Evolutionary conservation across 2,888 invertebrate species (phyloP).

Genomic region (Serrognathus titanus): DNA sequence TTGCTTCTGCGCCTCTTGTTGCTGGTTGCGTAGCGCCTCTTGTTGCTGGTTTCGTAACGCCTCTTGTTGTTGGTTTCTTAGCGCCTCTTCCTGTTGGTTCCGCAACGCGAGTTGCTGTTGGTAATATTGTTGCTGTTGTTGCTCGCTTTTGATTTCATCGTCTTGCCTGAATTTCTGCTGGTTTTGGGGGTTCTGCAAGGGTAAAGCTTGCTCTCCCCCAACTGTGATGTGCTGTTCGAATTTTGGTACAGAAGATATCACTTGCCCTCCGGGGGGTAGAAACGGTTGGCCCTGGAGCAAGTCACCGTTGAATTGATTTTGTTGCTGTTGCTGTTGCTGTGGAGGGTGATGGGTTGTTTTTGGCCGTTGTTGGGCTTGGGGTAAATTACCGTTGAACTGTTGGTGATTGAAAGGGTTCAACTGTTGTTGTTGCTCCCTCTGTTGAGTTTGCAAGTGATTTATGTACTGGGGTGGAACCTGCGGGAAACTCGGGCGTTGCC

Average conservation of each 20-base stretch:
- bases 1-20: constrained; percentile 15
- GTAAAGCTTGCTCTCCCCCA: constrained; percentile 34
- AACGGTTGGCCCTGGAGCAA: constrained; percentile 23
- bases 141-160: not conserved
- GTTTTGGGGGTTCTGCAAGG: constrained; percentile 24
- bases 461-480: constrained; percentile 35
- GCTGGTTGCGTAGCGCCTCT: constrained; percentile 2
- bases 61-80: constrained; percentile 24
- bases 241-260: constrained; percentile 73
- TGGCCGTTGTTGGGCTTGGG: constrained; percentile 16
- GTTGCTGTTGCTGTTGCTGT: constrained; percentile 29
- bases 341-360: constrained; percentile 33
- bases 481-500: constrained; percentile 1
- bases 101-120: constrained; percentile 42
- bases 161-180: constrained; percentile 7
- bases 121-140: constrained; percentile 29
- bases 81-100: not conserved
- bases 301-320: constrained; percentile 5
- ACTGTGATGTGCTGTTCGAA: constrained; percentile 74
- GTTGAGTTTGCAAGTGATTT: constrained; percentile 29
- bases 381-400: constrained; percentile 29
- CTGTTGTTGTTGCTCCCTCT: constrained; percentile 31
- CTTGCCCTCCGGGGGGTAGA: constrained; percentile 66
- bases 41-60: constrained; percentile 19
- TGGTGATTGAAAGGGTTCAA: constrained; percentile 38